phyloP scores from a whole-genome alignment of 2,888 invertebrate species.

The Platycheirus rosarum region DNA sequence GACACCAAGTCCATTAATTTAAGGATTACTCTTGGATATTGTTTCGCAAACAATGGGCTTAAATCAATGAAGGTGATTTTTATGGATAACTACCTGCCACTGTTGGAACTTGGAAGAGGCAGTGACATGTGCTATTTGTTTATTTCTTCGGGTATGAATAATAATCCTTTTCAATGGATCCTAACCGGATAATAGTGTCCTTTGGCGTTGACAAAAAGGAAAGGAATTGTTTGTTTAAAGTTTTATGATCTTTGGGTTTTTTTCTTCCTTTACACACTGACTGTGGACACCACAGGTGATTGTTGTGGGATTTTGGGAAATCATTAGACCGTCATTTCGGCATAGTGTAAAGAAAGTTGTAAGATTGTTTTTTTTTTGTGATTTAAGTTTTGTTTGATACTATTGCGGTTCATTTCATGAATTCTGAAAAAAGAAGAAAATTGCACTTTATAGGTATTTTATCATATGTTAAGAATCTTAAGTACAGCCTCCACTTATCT shows the following conservation, averaged over 20 bases:
- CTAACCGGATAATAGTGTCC: constrained; percentile 29
- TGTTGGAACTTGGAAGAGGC: constrained; percentile 52
- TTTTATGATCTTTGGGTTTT: constrained; percentile 35
- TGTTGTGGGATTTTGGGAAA: constrained; percentile 20
- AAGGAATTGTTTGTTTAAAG: constrained; percentile 48
- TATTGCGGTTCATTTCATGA: constrained; percentile 10
- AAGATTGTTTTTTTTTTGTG: background rate
- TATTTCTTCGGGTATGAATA: constrained; percentile 42
- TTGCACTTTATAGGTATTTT: too few relatives aligned
- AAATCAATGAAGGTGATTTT: constrained; percentile 18
- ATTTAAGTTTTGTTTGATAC: constrained; percentile 18
- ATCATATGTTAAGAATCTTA: too few relatives aligned
- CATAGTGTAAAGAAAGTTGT: constrained; percentile 7
- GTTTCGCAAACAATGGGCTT: constrained; percentile 34
- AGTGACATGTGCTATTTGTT: constrained; percentile 69
- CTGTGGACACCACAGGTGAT: constrained; percentile 41
- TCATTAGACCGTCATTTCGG: constrained; percentile 51
- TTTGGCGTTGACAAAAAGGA: constrained; percentile 27
- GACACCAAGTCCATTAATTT: constrained; percentile 69
- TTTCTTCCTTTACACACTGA: background rate
- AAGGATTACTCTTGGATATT: constrained; percentile 61
- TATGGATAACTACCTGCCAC: constrained; percentile 68
- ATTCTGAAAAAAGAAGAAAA: too few relatives aligned
- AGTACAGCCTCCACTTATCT: too few relatives aligned
- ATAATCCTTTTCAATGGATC: constrained; percentile 60